A percentile compares a stretch with the other conserved stretches of the same genome.
Evolutionary conservation across 2,888 invertebrate genomes (phyloP).

Genomic region (Teleiodes luculella): DNA sequence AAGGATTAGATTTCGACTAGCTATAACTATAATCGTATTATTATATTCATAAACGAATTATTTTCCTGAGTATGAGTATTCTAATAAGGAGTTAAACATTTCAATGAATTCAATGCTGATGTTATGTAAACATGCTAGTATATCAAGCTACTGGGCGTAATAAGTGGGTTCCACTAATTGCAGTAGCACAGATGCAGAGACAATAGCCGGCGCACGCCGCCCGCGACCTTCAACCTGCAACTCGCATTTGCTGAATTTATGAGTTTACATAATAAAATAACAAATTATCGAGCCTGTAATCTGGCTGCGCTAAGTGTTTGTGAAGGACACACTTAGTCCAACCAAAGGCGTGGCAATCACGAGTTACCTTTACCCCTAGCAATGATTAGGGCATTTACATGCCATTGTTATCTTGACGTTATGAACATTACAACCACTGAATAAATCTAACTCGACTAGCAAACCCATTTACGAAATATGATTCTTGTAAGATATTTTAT

Average conservation of each 20-base stretch:
- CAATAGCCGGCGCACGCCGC: constrained; percentile 48
- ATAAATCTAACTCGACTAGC: constrained; percentile 22
- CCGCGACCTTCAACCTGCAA: constrained; percentile 51
- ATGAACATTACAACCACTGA: constrained; percentile 36
- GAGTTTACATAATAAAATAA: constrained; percentile 60
- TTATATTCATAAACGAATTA: no score
- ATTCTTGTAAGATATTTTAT: no score
- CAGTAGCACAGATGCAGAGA: constrained; percentile 43
- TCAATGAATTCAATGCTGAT: constrained; percentile 6
- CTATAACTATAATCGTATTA: no score
- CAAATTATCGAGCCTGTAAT: constrained; percentile 61
- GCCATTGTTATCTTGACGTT: constrained; percentile 46
- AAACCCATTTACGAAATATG: background rate
- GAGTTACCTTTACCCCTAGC: constrained; percentile 41
- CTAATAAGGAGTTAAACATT: constrained; percentile 13
- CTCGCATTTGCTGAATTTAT: constrained; percentile 50
- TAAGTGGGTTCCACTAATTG: constrained; percentile 47
- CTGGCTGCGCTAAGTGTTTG: constrained; percentile 54
- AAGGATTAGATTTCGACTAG: background rate
- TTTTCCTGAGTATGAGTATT: constrained; percentile 9
- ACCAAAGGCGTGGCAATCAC: constrained; percentile 68
- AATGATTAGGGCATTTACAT: constrained; percentile 47
- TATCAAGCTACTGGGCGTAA: constrained; percentile 37
- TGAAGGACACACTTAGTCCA: constrained; percentile 54
- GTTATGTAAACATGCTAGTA: constrained; percentile 22